These are phyloP conservation scores for Stictonetta naevosa DNA, from an alignment of 2,113 vertebrate species.

Conservation along the genomic window DNA sequence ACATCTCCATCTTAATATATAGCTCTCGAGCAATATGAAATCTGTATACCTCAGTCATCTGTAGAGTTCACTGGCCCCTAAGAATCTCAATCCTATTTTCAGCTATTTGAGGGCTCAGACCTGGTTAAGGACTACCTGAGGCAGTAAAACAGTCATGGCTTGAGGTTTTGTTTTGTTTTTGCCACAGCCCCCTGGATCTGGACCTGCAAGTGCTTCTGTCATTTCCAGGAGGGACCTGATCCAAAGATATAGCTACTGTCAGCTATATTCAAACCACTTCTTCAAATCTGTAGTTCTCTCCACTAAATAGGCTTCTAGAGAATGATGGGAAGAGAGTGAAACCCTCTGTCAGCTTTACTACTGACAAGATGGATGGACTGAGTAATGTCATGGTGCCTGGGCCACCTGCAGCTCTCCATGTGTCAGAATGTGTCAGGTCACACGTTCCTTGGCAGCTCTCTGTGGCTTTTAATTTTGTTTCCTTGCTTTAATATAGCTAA, in stretches of 20 bases:
- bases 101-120: not conserved
- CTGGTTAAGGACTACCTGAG: not conserved
- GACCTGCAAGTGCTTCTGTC: rapidly evolving
- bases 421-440: not conserved
- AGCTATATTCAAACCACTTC: not conserved
- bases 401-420: not conserved
- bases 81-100: not conserved
- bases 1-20: not conserved
- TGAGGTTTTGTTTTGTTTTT: not conserved
- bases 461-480: not conserved
- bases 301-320: not conserved
- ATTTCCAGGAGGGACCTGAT: not conserved
- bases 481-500: not conserved
- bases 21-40: not conserved
- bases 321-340: not conserved
- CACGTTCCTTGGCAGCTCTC: not conserved
- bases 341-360: not conserved
- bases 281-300: not conserved
- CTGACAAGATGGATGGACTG: not conserved
- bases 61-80: not conserved
- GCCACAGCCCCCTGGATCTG: not conserved
- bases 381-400: not conserved
- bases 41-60: not conserved
- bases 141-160: not conserved
- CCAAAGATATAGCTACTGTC: not conserved